A percentile compares a stretch with the other conserved stretches of the same genome.
Evolutionary conservation across 2,888 invertebrate genomes (phyloP).

Genomic region (Bibio marci): DNA sequence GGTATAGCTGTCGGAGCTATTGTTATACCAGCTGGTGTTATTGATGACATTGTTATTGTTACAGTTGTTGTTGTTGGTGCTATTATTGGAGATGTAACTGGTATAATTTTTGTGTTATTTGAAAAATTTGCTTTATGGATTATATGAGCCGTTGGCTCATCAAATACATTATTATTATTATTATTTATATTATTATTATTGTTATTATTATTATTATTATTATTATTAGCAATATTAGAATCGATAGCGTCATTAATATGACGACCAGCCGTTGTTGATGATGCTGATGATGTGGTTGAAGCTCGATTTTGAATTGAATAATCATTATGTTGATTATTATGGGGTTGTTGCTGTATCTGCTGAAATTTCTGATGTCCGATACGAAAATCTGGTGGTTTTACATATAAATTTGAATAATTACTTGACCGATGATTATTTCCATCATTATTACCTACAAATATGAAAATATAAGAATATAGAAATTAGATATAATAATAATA

Average conservation of each 20-base stretch:
- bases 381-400: slow-evolving; percentile 11
- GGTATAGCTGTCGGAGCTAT: not conserved
- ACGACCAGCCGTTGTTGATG: not conserved
- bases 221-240: not conserved
- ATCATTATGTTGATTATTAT: slow-evolving; percentile 2
- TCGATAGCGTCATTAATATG: not conserved
- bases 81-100: not conserved
- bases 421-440: not conserved
- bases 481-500: no score
- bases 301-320: not conserved
- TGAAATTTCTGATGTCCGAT: no score
- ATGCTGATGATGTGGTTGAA: not conserved
- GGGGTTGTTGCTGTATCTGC: slow-evolving; percentile 8
- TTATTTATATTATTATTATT: not conserved
- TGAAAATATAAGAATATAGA: no score
- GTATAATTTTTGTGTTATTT: not conserved
- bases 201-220: not conserved
- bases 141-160: slow-evolving; percentile 9
- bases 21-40: no score
- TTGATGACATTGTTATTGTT: not conserved
- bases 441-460: no score
- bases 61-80: not conserved
- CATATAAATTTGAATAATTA: slow-evolving; percentile 10
- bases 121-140: slow-evolving; percentile 7
- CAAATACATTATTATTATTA: not conserved